phyloP scores from a whole-genome alignment of 2,888 invertebrate species.

The Creontiades dilutus region DNA sequence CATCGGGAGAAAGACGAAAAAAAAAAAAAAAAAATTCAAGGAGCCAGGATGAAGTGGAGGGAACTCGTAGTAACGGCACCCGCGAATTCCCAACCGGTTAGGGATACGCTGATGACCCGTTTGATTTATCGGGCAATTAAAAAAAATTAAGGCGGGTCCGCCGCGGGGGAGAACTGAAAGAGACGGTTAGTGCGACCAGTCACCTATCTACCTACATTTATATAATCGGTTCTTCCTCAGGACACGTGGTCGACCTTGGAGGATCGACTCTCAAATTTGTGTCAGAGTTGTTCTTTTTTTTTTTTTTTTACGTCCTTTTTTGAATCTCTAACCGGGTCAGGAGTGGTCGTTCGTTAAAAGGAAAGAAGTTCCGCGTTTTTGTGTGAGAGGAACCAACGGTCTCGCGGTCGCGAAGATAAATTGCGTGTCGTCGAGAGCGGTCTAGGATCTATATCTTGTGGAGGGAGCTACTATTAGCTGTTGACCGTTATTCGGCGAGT shows the following conservation, averaged over 20 bases:
- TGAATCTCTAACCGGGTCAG: too few relatives aligned
- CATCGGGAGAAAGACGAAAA: neutral
- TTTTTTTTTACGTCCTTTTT: too few relatives aligned
- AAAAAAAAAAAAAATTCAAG: neutral
- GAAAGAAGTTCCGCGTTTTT: too few relatives aligned
- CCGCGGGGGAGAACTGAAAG: neutral
- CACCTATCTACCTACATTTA: conserved; percentile 43
- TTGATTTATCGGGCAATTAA: conserved; percentile 58
- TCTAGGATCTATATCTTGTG: too few relatives aligned
- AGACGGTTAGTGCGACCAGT: neutral
- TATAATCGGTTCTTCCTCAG: conserved; percentile 32
- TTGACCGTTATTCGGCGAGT: too few relatives aligned
- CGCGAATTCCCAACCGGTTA: conserved; percentile 62
- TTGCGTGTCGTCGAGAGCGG: too few relatives aligned
- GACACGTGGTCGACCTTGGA: conserved; percentile 47
- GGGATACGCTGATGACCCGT: conserved; percentile 17
- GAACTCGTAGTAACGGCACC: conserved; percentile 51
- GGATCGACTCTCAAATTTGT: neutral
- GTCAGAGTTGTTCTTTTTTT: neutral
- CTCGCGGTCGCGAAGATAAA: too few relatives aligned
- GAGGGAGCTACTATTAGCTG: too few relatives aligned
- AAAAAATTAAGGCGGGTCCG: conserved; percentile 42
- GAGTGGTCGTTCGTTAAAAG: too few relatives aligned
- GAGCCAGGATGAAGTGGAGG: neutral
- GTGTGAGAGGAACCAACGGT: too few relatives aligned